These are phyloP conservation scores for Taphrorychus bicolor DNA, from an alignment of 2,888 invertebrate species.

Conservation along the genomic window DNA sequence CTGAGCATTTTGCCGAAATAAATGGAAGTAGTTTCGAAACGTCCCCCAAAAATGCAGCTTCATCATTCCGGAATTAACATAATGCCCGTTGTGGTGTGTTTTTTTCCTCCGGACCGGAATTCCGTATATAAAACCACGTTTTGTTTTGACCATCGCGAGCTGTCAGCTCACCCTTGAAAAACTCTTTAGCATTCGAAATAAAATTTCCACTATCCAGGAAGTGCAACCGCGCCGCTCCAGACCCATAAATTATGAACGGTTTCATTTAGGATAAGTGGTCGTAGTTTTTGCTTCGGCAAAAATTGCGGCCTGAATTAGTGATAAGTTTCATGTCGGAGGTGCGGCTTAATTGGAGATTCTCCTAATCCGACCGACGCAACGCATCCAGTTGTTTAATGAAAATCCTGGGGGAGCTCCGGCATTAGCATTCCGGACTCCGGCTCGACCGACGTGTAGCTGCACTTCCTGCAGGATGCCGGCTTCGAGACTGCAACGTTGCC, in stretches of 20 bases:
- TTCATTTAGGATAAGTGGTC: conserved; percentile 39
- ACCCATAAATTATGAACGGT: conserved; percentile 32
- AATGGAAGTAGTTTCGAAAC: conserved; percentile 26
- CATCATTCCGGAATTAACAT: conserved; percentile 25
- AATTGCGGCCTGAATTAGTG: conserved; percentile 39
- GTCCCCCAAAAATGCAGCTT: conserved; percentile 23
- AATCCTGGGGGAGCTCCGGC: conserved; percentile 54
- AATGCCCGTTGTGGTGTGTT: background rate
- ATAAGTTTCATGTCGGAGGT: conserved; percentile 40
- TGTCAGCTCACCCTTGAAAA: background rate
- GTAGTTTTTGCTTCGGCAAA: conserved; percentile 33
- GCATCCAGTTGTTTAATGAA: conserved; percentile 58
- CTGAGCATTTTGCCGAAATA: conserved; percentile 31
- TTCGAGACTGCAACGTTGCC: conserved; percentile 20
- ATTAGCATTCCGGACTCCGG: conserved; percentile 54
- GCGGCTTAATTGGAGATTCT: conserved; percentile 38
- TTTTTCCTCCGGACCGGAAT: background rate
- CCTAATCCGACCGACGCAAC: conserved; percentile 42
- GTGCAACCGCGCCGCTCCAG: conserved; percentile 23
- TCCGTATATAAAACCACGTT: background rate
- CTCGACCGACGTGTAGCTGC: conserved; percentile 37
- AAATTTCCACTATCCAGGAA: conserved; percentile 23
- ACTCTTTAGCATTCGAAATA: conserved; percentile 10
- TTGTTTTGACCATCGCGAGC: too few species aligned
- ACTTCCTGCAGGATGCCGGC: conserved; percentile 46